Percentiles rank a stretch among this genome's conserved stretches.
These are phyloP conservation scores for Dreissena rostriformis DNA, from an alignment of 1,140 invertebrate species.

Conservation along the genomic window DNA sequence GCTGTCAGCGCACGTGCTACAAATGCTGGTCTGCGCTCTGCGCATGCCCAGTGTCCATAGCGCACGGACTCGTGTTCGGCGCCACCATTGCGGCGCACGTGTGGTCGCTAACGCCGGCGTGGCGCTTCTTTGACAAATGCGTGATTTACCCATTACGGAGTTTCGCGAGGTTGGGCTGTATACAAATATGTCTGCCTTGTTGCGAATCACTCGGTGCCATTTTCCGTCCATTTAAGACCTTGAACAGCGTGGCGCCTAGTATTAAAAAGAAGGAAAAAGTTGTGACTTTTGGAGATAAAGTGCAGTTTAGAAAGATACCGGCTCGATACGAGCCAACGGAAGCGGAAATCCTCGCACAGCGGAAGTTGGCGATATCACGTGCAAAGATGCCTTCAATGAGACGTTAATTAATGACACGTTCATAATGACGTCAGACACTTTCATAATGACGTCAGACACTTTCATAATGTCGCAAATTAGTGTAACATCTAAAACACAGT, in stretches of 20 bases:
- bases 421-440: too few relatives aligned
- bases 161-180: too few relatives aligned
- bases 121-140: background rate
- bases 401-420: too few relatives aligned
- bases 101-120: conserved; percentile 11
- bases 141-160: too few relatives aligned
- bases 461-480: too few relatives aligned
- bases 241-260: too few relatives aligned
- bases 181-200: too few relatives aligned
- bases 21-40: background rate
- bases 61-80: conserved; percentile 20
- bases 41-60: conserved; percentile 6
- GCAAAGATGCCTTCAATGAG: background rate
- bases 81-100: background rate
- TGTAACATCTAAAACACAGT: too few relatives aligned
- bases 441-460: too few relatives aligned
- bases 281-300: background rate
- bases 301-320: background rate
- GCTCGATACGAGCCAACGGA: background rate
- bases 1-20: conserved; percentile 7
- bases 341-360: background rate
- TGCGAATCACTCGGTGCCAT: too few relatives aligned
- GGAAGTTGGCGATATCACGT: background rate
- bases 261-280: background rate
- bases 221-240: too few relatives aligned